Evolutionary conservation across 1,140 invertebrate genomes (phyloP), one percentile per base, ranked within the genome.

Genomic region (Bombus consobrinus): DNA sequence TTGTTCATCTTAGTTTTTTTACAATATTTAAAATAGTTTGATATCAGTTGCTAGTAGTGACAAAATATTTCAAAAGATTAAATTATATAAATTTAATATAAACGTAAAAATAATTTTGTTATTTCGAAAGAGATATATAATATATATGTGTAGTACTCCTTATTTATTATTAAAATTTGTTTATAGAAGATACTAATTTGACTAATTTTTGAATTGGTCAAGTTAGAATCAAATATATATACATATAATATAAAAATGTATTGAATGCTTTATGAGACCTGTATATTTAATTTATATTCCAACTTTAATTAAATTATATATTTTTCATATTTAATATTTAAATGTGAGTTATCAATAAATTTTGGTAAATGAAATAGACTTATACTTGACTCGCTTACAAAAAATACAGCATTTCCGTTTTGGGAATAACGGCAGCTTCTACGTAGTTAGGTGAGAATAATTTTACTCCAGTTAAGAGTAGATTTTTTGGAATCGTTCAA

Each of bases 381-480:
- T 64, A 28, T 15, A 25, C 37, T 85, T 92, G 91, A 92, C 71
- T 90, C 47, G 18, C 6, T 68, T 28, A 3, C 28, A 39, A 39
- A 4, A 43, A 39, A 39, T 32, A 68, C 25, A 64, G 73, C 74
- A 89, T 77, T 93, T 93, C 91, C 90, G 88, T 80, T 88, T 91
- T 74, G 75, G 53, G 73, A 69, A 28, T 81, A 73, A 80, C 82
- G 88, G 87, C 88, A 89, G 74, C 83, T 92, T 90, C 87, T 90
- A 91, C 89, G 85, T 53, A 86, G 86, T 93, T 93, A 93, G 92
- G 93, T 93, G 90, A 93, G 91, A 73, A 89, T 85, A 75, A 74
- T 85, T 87, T 83, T 59, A 57, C 47, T 85, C 76, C 83, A 88
- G 81, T 87, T 83, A 39, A 73, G 41, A 86, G 47, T 66, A 86